Evolutionary conservation across 1,140 invertebrate species (phyloP).

Genomic region (Polypedilum pembai): DNA sequence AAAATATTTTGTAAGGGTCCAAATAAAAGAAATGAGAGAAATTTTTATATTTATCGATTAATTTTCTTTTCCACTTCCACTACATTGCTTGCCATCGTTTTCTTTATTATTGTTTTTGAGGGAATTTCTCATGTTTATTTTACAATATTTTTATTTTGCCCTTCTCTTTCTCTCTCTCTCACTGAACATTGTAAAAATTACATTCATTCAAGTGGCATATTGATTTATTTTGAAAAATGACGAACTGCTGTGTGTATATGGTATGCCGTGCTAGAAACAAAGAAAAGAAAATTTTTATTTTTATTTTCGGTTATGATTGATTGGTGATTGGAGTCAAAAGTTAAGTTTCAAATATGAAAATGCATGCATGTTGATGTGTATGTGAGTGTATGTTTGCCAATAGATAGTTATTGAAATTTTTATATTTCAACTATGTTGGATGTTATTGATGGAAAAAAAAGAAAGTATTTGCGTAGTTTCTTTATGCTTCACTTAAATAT

Average conservation of each 20-base stretch:
- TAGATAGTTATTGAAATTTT: too few relatives aligned
- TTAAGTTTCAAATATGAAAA: slow-evolving; percentile 7
- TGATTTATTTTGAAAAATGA: slow-evolving; percentile 19
- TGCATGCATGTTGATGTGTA: not conserved
- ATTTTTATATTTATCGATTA: slow-evolving; percentile 13
- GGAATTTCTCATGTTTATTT: slow-evolving; percentile 27
- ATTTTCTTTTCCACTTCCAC: too few relatives aligned
- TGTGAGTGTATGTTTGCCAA: not conserved
- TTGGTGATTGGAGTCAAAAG: not conserved
- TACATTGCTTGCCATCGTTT: not conserved
- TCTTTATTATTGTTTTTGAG: not conserved
- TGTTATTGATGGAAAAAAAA: too few relatives aligned
- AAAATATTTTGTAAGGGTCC: slow-evolving; percentile 6
- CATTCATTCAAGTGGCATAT: slow-evolving; percentile 24
- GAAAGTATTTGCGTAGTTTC: too few relatives aligned
- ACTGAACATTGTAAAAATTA: not conserved
- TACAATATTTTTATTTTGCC: slow-evolving; percentile 16
- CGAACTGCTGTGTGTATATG: not conserved
- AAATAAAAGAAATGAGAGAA: slow-evolving; percentile 13
- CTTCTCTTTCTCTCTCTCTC: not conserved
- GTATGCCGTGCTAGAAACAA: not conserved
- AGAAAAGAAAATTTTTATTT: not conserved
- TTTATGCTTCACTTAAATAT: too few relatives aligned
- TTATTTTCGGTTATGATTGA: not conserved
- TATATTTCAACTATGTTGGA: too few relatives aligned